Conservation (phyloP, 2,113 vertebrate species). For the Vanacampus margaritifer region DNA sequence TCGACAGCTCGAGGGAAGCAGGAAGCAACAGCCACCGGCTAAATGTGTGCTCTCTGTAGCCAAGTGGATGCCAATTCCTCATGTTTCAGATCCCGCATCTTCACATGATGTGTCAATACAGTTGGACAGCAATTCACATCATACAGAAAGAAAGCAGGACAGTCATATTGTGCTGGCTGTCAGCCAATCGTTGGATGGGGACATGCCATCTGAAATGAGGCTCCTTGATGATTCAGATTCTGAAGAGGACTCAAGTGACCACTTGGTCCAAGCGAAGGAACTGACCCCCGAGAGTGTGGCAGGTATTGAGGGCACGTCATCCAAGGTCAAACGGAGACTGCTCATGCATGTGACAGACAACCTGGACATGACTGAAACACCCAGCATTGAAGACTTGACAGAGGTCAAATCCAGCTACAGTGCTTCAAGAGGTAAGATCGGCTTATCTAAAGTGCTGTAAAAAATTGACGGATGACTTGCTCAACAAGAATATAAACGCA, state of each 20-base stretch:
- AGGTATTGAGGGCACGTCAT: slow-evolving; percentile 32
- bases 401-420: slow-evolving; percentile 30
- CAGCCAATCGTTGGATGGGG: slow-evolving; percentile 67
- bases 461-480: no score
- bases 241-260: neutral
- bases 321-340: slow-evolving; percentile 69
- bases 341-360: slow-evolving; percentile 57
- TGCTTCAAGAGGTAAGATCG: slow-evolving; percentile 55
- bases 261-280: slow-evolving; percentile 20
- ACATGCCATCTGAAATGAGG: slow-evolving; percentile 64
- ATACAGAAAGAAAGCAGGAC: slow-evolving; percentile 2
- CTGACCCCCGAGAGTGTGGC: slow-evolving; percentile 52
- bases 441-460: neutral
- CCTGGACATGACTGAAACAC: neutral
- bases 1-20: slow-evolving; percentile 1
- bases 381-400: neutral
- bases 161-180: slow-evolving; percentile 26
- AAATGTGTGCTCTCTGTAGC: slow-evolving; percentile 31
- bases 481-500: no score
- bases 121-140: slow-evolving; percentile 35
- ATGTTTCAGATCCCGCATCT: slow-evolving; percentile 17
- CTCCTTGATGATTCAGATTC: slow-evolving; percentile 22
- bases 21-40: slow-evolving; percentile 18
- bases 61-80: slow-evolving; percentile 44
- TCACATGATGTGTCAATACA: slow-evolving; percentile 11